Conservation (phyloP, 92 coral and sea anemone species). For the Isaurus tuberculatus region DNA sequence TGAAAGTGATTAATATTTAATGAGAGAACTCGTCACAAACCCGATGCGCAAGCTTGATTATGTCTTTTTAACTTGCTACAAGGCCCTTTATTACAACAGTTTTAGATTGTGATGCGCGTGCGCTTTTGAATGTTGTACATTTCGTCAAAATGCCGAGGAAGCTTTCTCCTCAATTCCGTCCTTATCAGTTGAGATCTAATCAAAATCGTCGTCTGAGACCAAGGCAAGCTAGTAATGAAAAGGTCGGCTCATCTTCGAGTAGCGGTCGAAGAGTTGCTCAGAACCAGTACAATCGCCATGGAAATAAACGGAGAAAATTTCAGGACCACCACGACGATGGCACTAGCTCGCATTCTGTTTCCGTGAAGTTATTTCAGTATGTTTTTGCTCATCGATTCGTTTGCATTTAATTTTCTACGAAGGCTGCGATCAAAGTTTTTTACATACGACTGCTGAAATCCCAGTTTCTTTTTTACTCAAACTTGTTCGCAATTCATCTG, state of each 20-base stretch:
- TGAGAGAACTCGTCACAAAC: background rate
- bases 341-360: background rate
- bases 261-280: background rate
- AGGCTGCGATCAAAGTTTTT: no score
- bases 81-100: background rate
- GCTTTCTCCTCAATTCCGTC: background rate
- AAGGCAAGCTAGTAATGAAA: background rate
- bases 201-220: background rate
- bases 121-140: background rate
- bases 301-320: conserved; percentile 11
- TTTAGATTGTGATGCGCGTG: background rate
- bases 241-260: background rate
- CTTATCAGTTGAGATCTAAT: background rate
- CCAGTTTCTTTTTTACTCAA: no score
- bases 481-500: no score
- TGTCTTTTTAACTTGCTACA: background rate
- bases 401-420: background rate
- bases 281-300: background rate
- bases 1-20: background rate
- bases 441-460: no score
- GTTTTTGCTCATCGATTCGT: background rate
- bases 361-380: conserved; percentile 8
- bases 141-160: background rate
- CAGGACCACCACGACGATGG: background rate
- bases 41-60: background rate